phyloP scores from a whole-genome alignment of 1,140 invertebrate species.

The Bilobella aurantiaca region DNA sequence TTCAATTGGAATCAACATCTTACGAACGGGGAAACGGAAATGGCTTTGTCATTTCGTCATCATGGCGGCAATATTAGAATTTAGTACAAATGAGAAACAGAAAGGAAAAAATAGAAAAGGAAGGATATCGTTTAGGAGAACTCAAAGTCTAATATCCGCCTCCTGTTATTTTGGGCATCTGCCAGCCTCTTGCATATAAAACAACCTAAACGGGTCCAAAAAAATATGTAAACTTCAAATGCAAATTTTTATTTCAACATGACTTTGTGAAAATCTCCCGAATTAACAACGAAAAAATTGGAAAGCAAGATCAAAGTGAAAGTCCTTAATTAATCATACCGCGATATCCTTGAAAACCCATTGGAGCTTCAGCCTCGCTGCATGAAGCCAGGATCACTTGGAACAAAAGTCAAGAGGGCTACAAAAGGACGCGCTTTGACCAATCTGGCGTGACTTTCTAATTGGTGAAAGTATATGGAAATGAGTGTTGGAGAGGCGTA shows the following conservation, averaged over 20 bases:
- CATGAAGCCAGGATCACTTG: no score
- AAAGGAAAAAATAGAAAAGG: neutral
- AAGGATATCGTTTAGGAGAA: neutral
- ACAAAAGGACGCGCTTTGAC: no score
- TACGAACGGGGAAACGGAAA: neutral
- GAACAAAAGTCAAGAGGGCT: no score
- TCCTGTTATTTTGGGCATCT: no score
- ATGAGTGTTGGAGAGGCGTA: no score
- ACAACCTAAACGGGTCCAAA: no score
- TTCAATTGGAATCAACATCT: neutral
- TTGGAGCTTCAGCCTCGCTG: no score
- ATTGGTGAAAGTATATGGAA: neutral
- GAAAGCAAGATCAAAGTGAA: no score
- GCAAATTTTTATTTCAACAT: neutral
- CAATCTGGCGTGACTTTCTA: neutral
- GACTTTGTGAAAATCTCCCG: neutral
- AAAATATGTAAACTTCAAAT: neutral
- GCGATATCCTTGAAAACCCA: no score
- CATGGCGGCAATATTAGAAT: constrained; percentile 3
- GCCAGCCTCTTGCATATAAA: no score
- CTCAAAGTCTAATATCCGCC: neutral
- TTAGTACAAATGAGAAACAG: neutral
- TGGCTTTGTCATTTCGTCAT: constrained; percentile 7
- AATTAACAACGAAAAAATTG: neutral
- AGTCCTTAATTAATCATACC: no score